These are phyloP conservation scores for Acromyrmex charruanus DNA, from an alignment of 1,140 invertebrate species.

Conservation along the genomic window DNA sequence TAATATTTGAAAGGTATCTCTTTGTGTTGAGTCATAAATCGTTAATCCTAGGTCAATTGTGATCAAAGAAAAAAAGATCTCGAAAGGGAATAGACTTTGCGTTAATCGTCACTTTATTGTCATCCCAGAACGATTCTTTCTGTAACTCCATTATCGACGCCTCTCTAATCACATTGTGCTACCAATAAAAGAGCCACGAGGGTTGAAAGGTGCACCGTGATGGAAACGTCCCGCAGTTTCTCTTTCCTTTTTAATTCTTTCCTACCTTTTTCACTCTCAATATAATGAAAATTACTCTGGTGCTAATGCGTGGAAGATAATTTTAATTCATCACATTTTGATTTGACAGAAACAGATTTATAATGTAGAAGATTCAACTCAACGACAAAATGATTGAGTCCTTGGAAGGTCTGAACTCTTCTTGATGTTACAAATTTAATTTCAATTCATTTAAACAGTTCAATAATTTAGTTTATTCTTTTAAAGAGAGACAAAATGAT, in stretches of 20 bases:
- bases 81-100: constrained; percentile 32
- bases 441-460: constrained; percentile 2
- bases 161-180: constrained; percentile 54
- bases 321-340: constrained; percentile 48
- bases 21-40: neutral
- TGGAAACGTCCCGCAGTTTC: constrained; percentile 32
- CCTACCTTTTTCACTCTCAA: neutral
- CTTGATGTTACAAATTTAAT: neutral
- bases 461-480: neutral
- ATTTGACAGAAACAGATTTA: constrained; percentile 33
- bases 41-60: constrained; percentile 30
- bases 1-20: neutral
- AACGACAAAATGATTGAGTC: neutral
- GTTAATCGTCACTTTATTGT: constrained; percentile 68
- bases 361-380: neutral
- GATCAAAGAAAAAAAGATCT: constrained; percentile 34
- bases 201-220: constrained; percentile 58
- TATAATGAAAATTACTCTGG: constrained; percentile 43
- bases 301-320: constrained; percentile 46
- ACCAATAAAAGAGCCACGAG: constrained; percentile 59
- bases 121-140: constrained; percentile 61
- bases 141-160: constrained; percentile 68
- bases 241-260: constrained; percentile 26
- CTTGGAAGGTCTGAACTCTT: neutral
- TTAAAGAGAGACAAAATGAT: neutral